Base-by-base conservation (phyloP, 2,888 invertebrate species). In the Litoditis marina region DNA sequence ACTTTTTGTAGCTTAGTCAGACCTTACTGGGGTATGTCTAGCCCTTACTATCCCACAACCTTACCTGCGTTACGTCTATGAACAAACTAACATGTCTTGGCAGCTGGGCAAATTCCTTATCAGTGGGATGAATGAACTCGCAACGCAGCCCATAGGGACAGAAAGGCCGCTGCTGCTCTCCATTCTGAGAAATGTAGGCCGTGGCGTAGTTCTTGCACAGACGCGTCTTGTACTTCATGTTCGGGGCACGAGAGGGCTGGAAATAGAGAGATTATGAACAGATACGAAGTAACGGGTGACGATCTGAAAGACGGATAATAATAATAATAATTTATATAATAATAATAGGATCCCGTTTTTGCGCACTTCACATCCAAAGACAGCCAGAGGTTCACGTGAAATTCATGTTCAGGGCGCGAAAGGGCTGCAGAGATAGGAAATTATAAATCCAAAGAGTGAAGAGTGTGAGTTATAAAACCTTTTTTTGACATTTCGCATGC, bases 191-290 rank as follows among this genome's bases (percentile, higher is more conserved):
- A n/a, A n/a, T n/a, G n/a, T n/a, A n/a, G 2, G 66, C 69, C 27
- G 68, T 65, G 34, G 66, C 63, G 59, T 63, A 70, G 64, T 73
- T 73, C 55, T 73, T 73, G 66, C 73, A 73, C 64, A 73, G 53
- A 61, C 69, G 68, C 16, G 73, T 73, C 59, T 73, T 73, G 70
- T 73, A 73, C 59, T 70, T 73, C 56, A 66, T 69, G 61, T 73
- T 73, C 5, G 67, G 60, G 31, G 60, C 55, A 2, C 70, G 70
- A 25, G 61, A 34, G 22, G 65, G 65, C 71, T 71, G 66, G 5
- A 65, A 62, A 47, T 25, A 2, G 3, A 11, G 28, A 46, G 19
- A n/a, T 22, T 30, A 27, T n/a, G n/a, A n/a, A n/a, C n/a, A n/a
- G n/a, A n/a, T n/a, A n/a, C n/a, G n/a, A n/a, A n/a, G n/a, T n/a